Evolutionary conservation across 1,140 invertebrate species (phyloP).

Genomic region (Pentalonia nigronervosa): DNA sequence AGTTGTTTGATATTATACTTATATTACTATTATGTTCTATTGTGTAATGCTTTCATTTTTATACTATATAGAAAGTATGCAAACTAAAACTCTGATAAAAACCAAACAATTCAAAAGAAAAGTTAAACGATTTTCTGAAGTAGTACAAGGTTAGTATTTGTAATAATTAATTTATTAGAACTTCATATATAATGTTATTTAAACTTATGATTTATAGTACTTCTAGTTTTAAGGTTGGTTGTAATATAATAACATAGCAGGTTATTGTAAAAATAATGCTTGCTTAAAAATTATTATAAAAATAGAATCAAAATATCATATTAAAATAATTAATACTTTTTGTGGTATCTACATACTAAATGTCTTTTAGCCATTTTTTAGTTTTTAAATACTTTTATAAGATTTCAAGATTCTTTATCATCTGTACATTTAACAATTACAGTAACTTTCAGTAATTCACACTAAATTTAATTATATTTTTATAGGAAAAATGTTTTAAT

Average conservation of each 20-base stretch:
- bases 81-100: conserved; percentile 28
- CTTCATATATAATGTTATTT: not conserved
- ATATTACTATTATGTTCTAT: not conserved
- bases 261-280: not conserved
- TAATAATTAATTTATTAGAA: not conserved
- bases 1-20: not conserved
- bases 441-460: not conserved
- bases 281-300: no score
- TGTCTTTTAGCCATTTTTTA: not conserved
- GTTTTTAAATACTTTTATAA: not conserved
- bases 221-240: not conserved
- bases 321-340: no score
- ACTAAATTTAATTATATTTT: not conserved
- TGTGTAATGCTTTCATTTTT: not conserved
- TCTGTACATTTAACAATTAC: not conserved
- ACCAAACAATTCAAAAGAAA: conserved; percentile 53
- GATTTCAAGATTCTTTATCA: not conserved
- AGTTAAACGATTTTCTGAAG: conserved; percentile 48
- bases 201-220: not conserved
- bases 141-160: conserved; percentile 53
- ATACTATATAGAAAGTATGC: conserved; percentile 23
- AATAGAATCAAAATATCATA: no score
- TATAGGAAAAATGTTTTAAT: not conserved
- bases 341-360: not conserved
- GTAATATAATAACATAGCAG: not conserved